A percentile compares a stretch with the other conserved stretches of the same genome.
These are phyloP conservation scores for Plebejus melissa DNA, from an alignment of 2,888 invertebrate genomes.

Conservation along the genomic window DNA sequence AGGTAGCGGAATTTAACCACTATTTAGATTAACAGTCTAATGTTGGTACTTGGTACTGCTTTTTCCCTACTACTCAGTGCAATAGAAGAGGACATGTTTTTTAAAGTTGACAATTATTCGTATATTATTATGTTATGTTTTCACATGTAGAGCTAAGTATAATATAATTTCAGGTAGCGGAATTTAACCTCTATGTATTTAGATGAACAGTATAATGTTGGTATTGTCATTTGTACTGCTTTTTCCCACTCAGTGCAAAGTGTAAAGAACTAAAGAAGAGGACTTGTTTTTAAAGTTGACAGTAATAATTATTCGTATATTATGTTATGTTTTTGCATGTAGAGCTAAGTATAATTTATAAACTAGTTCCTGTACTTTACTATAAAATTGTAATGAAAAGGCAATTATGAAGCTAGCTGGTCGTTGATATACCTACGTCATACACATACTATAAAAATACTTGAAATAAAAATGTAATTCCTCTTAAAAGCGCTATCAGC, in stretches of 20 bases:
- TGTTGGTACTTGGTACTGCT: background rate
- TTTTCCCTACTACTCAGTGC: too few species aligned
- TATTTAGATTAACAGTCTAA: background rate
- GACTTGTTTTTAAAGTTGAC: too few species aligned
- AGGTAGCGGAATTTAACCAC: slow-evolving; percentile 6
- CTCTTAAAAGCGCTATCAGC: background rate
- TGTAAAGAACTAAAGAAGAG: too few species aligned
- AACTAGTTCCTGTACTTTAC: background rate
- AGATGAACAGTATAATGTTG: background rate
- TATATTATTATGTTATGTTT: too few species aligned
- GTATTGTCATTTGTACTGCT: background rate
- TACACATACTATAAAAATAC: background rate
- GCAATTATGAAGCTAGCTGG: too few species aligned
- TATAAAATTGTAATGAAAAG: background rate
- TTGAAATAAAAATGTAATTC: background rate
- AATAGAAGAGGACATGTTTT: too few species aligned
- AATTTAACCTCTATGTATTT: slow-evolving; percentile 9
- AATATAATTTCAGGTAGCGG: background rate
- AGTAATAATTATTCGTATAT: too few species aligned
- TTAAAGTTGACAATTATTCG: too few species aligned
- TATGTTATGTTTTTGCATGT: too few species aligned
- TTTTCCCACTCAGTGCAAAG: too few species aligned
- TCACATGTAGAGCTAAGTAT: too few species aligned
- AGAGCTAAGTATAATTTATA: too few species aligned
- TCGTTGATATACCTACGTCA: background rate